Base-by-base conservation (phyloP, 1,140 invertebrate genomes). In the Drosophila pandora region DNA sequence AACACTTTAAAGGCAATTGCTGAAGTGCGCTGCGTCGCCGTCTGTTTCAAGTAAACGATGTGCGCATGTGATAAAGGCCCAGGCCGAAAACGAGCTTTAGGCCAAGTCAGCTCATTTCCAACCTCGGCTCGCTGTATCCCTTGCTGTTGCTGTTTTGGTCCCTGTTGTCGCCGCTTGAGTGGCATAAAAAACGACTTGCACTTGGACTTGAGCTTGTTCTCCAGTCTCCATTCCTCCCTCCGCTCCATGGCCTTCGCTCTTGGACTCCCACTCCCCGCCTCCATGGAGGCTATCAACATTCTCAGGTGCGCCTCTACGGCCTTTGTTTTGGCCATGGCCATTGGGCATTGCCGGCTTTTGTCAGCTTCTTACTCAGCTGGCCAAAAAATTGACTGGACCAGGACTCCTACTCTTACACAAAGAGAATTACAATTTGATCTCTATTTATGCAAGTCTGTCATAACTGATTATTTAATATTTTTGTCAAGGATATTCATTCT, bases 1-100 rank as follows among this genome's bases (percentile, higher is more conserved):
- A 79, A 90, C 82, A 88, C 74, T 88, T 88, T 88, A 83, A 88
- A 87, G 76, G 80, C 84, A 88, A 88, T 88, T 88, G 83, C 83
- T 87, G 73, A 87, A 85, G 82, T 87, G 82, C 81, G 82, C 78
- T 59, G 45, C 73, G 78, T 80, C 60, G 52, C 61, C 59, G 67
- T 67, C 77, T 43, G 59, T 47, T 67, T 54, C 52, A 56, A 88
- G 83, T 83, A 87, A 87, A 87, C 83, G 83, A 87, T 87, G 83
- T 87, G 83, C 83, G 83, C 83, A 87, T 87, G 83, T 87, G 83
- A 87, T 87, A 87, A 87, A 87, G 83, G 83, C 83, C 83, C 79
- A 67, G 67, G 75, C 25, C 47, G 13, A 9, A 70, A 82, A 74
- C 77, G 59, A 76, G 77, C 54, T 57, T 34, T 49, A 52, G 67